A percentile compares a stretch with the other conserved stretches of the same genome.
Conservation (phyloP, 1,140 invertebrate species). For the Pectinophora gossypiella region DNA sequence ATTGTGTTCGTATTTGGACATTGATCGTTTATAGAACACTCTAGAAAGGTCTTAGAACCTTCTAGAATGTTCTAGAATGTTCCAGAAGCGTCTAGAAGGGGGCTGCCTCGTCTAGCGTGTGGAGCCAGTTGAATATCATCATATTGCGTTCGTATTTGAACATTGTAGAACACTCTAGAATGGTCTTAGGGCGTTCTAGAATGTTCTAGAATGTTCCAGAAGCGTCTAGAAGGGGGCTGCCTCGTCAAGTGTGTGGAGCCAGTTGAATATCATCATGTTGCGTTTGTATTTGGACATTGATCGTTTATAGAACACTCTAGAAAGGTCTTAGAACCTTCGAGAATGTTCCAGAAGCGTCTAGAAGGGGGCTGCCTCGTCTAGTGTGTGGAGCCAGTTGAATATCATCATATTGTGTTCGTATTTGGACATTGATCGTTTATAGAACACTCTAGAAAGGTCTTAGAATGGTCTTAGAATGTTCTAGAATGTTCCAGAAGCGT, state of each 20-base stretch:
- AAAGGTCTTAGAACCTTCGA: neutral
- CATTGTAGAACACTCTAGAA: too few relatives aligned
- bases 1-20: too few relatives aligned
- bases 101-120: too few relatives aligned
- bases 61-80: too few relatives aligned
- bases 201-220: slow-evolving; percentile 84
- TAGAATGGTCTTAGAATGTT: neutral
- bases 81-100: too few relatives aligned
- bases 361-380: slow-evolving; percentile 78
- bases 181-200: too few relatives aligned
- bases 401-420: slow-evolving; percentile 95
- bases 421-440: slow-evolving; percentile 84
- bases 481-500: slow-evolving; percentile 36
- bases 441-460: neutral
- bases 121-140: too few relatives aligned
- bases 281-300: slow-evolving; percentile 90
- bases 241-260: slow-evolving; percentile 89
- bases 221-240: slow-evolving; percentile 41
- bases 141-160: too few relatives aligned
- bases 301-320: slow-evolving; percentile 48
- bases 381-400: slow-evolving; percentile 92
- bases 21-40: too few relatives aligned
- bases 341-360: slow-evolving; percentile 14
- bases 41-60: too few relatives aligned
- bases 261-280: slow-evolving; percentile 96